Evolutionary conservation across 2,888 invertebrate genomes (phyloP).

Genomic region (Tenthredo distinguenda): DNA sequence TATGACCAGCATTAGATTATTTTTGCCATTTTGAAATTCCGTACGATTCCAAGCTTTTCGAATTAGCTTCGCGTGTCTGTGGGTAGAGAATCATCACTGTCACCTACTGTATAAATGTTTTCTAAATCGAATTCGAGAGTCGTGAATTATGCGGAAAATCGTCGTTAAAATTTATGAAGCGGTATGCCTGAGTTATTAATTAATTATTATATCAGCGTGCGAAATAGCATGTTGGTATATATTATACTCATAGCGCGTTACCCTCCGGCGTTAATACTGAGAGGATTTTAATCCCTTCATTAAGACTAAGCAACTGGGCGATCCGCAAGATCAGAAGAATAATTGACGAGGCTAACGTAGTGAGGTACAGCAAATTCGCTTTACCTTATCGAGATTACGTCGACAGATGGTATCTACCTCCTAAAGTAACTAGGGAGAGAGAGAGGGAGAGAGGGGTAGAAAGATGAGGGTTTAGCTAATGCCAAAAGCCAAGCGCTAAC

Average conservation of each 20-base stretch:
- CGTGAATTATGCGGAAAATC: neutral
- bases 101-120: neutral
- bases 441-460: neutral
- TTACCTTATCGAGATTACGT: conserved; percentile 58
- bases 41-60: no score
- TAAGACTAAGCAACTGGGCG: conserved; percentile 34
- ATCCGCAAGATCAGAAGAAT: conserved; percentile 45
- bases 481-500: conserved; percentile 36
- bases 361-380: conserved; percentile 43
- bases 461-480: neutral
- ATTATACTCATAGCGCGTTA: neutral
- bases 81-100: neutral
- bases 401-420: conserved; percentile 50
- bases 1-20: no score
- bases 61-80: neutral
- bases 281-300: conserved; percentile 41
- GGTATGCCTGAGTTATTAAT: conserved; percentile 2
- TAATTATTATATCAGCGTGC: neutral
- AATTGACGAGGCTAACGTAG: conserved; percentile 40
- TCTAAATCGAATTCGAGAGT: neutral
- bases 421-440: neutral
- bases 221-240: neutral
- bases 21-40: no score
- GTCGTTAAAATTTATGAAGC: neutral
- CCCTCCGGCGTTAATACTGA: neutral